A percentile compares a stretch with the other conserved stretches of the same genome.
These are phyloP conservation scores for Tinea trinotella DNA, from an alignment of 2,888 invertebrate genomes.

Conservation along the genomic window DNA sequence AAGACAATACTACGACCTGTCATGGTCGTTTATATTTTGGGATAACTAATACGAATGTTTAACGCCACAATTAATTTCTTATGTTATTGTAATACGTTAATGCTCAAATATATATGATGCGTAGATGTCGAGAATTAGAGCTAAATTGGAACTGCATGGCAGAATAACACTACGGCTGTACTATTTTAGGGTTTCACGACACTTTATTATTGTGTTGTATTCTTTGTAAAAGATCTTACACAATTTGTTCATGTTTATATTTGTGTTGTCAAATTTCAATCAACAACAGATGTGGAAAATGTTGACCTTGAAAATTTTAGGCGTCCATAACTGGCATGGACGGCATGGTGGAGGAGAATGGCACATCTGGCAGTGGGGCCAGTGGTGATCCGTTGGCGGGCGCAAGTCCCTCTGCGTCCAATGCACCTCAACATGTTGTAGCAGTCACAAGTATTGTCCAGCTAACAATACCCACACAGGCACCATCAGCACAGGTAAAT, in stretches of 20 bases:
- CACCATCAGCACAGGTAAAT: conserved; percentile 77
- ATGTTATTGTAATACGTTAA: background rate
- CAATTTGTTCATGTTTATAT: background rate
- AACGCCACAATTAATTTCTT: conserved; percentile 26
- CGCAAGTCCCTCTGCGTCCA: conserved; percentile 42
- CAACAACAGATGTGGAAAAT: conserved; percentile 20
- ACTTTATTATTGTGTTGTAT: conserved; percentile 26
- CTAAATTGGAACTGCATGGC: conserved; percentile 29
- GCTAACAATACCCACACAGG: conserved; percentile 80
- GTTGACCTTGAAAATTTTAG: conserved; percentile 75
- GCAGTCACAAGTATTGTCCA: conserved; percentile 86
- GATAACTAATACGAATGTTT: conserved; percentile 58
- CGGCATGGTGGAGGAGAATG: conserved; percentile 94
- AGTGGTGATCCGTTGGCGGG: conserved; percentile 48
- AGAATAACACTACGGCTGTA: conserved; percentile 56
- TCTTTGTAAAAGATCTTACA: background rate
- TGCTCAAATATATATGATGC: conserved; percentile 39
- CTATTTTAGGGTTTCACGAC: conserved; percentile 51
- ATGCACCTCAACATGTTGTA: conserved; percentile 55
- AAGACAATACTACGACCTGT: conserved; percentile 70
- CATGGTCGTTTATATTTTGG: conserved; percentile 59
- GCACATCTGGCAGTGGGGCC: conserved; percentile 62
- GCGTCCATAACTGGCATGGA: conserved; percentile 83
- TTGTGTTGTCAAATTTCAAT: background rate
- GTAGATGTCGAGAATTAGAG: conserved; percentile 29